Conservation (phyloP, 2,797 vertebrate species). For the Sternarchorhynchus goeldii region DNA sequence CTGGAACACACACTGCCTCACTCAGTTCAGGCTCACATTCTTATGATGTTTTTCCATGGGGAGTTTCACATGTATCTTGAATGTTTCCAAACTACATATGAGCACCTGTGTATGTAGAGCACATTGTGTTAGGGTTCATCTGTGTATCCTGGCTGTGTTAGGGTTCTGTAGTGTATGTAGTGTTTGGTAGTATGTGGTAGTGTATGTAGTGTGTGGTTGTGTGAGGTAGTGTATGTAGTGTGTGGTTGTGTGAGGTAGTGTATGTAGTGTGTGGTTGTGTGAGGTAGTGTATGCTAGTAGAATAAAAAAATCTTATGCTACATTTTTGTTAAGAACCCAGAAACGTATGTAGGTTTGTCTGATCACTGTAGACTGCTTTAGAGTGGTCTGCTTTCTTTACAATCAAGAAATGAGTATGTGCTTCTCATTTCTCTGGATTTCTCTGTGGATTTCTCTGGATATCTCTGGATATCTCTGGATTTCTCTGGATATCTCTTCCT, state of each 20-base stretch:
- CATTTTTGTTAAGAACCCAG: not conserved
- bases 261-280: not conserved
- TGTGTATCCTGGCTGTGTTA: too few relatives aligned
- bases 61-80: not conserved
- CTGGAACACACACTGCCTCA: not conserved
- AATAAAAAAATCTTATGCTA: not conserved
- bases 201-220: too few relatives aligned
- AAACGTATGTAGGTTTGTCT: not conserved
- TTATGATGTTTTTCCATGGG: not conserved
- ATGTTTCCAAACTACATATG: too few relatives aligned
- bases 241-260: too few relatives aligned
- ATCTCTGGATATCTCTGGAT: not conserved
- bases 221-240: too few relatives aligned
- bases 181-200: too few relatives aligned
- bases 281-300: too few relatives aligned
- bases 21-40: not conserved
- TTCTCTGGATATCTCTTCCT: not conserved
- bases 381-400: not conserved
- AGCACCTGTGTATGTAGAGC: too few relatives aligned
- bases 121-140: too few relatives aligned
- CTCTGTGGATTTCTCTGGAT: too few relatives aligned
- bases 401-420: not conserved
- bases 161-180: too few relatives aligned
- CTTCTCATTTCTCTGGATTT: not conserved
- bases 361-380: not conserved